phyloP scores from a whole-genome alignment of 2,113 vertebrate genomes.

The Embiotoca jacksoni region DNA sequence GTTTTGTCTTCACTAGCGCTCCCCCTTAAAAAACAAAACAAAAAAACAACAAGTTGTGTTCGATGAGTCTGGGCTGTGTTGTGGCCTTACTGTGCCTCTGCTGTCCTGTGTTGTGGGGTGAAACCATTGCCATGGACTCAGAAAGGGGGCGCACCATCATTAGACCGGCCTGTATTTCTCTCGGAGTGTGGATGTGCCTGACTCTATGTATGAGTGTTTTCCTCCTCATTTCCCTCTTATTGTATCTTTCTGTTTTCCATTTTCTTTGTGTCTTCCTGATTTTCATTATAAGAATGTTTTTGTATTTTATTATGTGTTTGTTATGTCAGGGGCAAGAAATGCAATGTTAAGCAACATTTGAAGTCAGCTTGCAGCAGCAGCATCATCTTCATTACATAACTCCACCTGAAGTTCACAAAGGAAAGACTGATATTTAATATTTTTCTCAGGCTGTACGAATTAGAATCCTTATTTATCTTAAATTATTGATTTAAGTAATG shows the following conservation, averaged over 20 bases:
- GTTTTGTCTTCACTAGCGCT: conserved; percentile 79
- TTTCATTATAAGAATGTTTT: conserved; percentile 52
- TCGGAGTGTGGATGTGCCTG: conserved; percentile 60
- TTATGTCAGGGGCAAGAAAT: conserved; percentile 17
- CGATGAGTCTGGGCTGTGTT: conserved; percentile 74
- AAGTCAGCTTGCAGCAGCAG: neutral
- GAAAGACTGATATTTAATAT: neutral
- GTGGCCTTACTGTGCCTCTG: conserved; percentile 71
- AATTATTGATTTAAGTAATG: neutral
- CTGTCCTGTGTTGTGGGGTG: conserved; percentile 71
- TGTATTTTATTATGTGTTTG: conserved; percentile 29
- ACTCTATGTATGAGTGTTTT: conserved; percentile 57
- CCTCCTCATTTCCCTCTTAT: conserved; percentile 70
- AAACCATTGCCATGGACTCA: conserved; percentile 72
- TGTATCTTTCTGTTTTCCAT: conserved; percentile 68
- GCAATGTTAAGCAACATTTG: neutral
- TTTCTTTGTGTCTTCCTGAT: conserved; percentile 49
- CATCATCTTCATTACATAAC: conserved; percentile 1
- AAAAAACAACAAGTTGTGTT: conserved; percentile 30
- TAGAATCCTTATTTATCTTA: neutral
- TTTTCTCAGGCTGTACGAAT: neutral
- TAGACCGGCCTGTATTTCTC: conserved; percentile 74
- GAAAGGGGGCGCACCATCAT: conserved; percentile 79
- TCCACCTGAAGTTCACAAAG: neutral
- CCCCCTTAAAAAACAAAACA: conserved; percentile 63